Conservation (phyloP, 2,113 vertebrate species). For the Perca flavescens region DNA sequence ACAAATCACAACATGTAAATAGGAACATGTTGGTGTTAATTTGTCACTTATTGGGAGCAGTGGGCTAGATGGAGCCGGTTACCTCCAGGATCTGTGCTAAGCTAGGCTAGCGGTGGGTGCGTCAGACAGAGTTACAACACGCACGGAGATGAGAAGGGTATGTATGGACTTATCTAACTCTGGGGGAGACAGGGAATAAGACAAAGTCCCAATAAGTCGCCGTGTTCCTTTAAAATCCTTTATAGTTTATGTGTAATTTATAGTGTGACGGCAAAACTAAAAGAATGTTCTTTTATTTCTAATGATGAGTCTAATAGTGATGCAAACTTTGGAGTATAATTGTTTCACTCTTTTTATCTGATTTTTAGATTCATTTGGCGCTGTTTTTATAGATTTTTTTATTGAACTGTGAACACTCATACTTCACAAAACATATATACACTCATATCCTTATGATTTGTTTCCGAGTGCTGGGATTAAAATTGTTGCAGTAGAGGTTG, state of each 20-base stretch:
- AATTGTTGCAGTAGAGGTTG: not conserved
- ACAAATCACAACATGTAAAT: too few relatives aligned
- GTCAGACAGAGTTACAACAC: too few relatives aligned
- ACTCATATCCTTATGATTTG: not conserved
- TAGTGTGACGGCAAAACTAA: not conserved
- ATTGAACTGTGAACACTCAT: not conserved
- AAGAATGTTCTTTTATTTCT: not conserved
- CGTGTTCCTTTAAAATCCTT: not conserved
- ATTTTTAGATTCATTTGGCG: not conserved
- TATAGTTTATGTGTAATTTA: not conserved
- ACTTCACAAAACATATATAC: not conserved
- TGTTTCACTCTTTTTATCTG: not conserved
- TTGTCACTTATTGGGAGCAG: too few relatives aligned
- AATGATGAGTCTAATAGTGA: not conserved
- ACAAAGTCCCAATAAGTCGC: too few relatives aligned
- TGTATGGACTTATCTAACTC: too few relatives aligned
- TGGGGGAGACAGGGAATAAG: too few relatives aligned
- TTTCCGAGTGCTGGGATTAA: not conserved
- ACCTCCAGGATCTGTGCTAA: too few relatives aligned
- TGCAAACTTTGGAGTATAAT: not conserved
- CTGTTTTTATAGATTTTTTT: not conserved
- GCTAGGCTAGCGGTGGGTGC: too few relatives aligned
- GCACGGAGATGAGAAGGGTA: too few relatives aligned
- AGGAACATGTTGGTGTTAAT: too few relatives aligned
- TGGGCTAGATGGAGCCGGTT: too few relatives aligned